phyloP scores from a whole-genome alignment of 1,140 invertebrate species.

The Bombus waltoni region DNA sequence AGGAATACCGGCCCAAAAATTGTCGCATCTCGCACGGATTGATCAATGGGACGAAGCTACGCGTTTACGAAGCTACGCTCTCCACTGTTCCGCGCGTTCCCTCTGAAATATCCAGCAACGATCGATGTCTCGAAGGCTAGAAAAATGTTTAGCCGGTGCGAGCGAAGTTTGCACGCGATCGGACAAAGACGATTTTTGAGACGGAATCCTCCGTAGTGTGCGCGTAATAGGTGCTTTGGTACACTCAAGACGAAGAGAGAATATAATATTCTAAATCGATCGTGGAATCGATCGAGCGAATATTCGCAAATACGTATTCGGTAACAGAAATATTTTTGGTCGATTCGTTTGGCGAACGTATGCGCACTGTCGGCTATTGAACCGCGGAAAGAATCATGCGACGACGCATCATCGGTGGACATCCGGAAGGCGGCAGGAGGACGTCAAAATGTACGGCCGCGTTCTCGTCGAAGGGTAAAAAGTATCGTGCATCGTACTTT shows the following conservation, averaged over 20 bases:
- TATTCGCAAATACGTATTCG: slow-evolving; percentile 9
- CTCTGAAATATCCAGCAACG: background rate
- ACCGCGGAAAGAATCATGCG: background rate
- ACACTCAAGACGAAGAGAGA: background rate
- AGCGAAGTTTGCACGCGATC: background rate
- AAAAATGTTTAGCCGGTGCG: too few species aligned
- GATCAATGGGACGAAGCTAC: background rate
- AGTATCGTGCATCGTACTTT: background rate
- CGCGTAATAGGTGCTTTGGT: slow-evolving; percentile 13
- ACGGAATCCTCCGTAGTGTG: slow-evolving; percentile 8
- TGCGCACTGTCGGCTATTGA: background rate
- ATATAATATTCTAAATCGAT: background rate
- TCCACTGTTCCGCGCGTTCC: background rate
- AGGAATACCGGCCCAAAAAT: slow-evolving; percentile 30
- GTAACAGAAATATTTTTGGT: slow-evolving; percentile 2
- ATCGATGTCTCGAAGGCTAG: background rate
- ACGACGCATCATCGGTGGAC: slow-evolving; percentile 43
- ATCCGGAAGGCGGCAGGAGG: slow-evolving; percentile 7
- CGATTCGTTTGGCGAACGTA: slow-evolving; percentile 6
- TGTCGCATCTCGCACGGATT: background rate
- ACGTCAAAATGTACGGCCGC: slow-evolving; percentile 16
- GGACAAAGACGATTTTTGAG: slow-evolving; percentile 2
- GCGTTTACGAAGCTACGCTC: background rate
- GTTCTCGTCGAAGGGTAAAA: background rate
- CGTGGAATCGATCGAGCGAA: background rate